Base-by-base conservation (phyloP, 2,888 invertebrate species). In the Enchytraeus crypticus region DNA sequence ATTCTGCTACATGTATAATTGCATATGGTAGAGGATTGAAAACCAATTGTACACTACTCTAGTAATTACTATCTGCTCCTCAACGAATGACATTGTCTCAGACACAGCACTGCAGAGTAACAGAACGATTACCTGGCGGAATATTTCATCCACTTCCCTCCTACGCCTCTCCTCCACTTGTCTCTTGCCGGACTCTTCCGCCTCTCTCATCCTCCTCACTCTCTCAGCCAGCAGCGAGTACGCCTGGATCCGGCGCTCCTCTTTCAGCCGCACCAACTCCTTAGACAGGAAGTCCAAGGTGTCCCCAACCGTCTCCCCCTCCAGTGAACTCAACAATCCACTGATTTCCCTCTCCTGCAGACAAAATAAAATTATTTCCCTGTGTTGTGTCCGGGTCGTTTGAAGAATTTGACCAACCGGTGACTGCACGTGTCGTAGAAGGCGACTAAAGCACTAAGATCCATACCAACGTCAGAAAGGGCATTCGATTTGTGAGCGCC, bases 191-290 rank as follows among this genome's bases (percentile, higher is more conserved):
- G 88, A 87, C 76, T 90, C 90, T 8, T 85, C 86, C 0, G 90
- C 89, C 76, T 91, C 90, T 0, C 88, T 82, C 73, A 85, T 84
- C 66, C 84, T 81, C 65, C 89, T 83, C 71, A 89, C 87, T 33
- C 88, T 82, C 71, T 90, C 89, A 0, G 89, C 88, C 45, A 90
- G 79, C 68, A 90, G 81, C 30, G 87, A 85, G 73, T 87, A 85
- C 0, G 89, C 89, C 70, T 91, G 90, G 18, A 88, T 85, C 61
- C 85, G 83, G 5, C 89, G 82, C 75, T 91, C 90, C 69, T 89
- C 88, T 64, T 87, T 83, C 1, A 92, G 79, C 14, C 89, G 82
- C 14, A 84, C 77, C 66, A 90, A 81, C 78, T 92, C 91, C 75
- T 90, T 87, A 75, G 86, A 85, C 21, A 92, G 79, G 76, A 85